These are phyloP conservation scores for Heliconius ismenius DNA, from an alignment of 2,888 invertebrate species.

Conservation along the genomic window DNA sequence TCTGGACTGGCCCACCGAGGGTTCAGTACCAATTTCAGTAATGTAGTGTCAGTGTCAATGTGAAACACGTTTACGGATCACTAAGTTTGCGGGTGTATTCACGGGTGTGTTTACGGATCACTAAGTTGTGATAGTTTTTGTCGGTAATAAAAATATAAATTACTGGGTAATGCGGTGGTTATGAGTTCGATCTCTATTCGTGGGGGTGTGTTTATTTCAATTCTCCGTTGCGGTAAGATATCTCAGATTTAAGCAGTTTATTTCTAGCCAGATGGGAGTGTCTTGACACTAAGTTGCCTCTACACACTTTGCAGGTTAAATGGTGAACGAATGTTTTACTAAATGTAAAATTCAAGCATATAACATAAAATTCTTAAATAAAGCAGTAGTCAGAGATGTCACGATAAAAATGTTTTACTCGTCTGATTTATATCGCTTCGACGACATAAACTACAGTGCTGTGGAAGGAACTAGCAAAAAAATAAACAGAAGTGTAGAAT, in stretches of 20 bases:
- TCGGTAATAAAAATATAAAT: no score
- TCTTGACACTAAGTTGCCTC: no score
- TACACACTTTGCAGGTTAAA: background rate
- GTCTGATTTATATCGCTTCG: background rate
- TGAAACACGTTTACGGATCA: no score
- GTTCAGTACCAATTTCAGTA: no score
- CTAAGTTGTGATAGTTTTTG: no score
- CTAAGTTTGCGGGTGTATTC: no score
- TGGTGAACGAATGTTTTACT: background rate
- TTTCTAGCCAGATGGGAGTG: no score
- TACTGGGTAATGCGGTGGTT: background rate
- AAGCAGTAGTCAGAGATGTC: background rate
- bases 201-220: background rate
- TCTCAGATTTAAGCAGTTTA: no score
- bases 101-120: no score
- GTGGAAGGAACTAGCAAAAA: background rate
- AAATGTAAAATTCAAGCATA: background rate
- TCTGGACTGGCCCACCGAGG: no score
- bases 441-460: background rate
- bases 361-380: background rate
- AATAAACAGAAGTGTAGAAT: background rate
- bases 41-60: no score
- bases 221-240: background rate
- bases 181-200: background rate
- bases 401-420: slow-evolving; percentile 3